These are phyloP conservation scores for Eledona agricola DNA, from an alignment of 2,888 invertebrate genomes.

Conservation along the genomic window DNA sequence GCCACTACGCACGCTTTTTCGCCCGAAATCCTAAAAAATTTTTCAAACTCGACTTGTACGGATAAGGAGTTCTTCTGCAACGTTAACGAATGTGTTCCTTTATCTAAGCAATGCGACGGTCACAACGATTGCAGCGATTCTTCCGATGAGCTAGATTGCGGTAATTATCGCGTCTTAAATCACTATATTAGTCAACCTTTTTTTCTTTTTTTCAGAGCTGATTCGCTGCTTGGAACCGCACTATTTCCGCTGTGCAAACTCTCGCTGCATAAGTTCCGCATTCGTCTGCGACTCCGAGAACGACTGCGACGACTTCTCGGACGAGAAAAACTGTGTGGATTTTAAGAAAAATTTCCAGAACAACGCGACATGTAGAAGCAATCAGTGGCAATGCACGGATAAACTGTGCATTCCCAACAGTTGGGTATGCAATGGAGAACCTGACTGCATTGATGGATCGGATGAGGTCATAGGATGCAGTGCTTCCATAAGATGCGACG, in stretches of 20 bases:
- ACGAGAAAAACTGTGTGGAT: constrained; percentile 57
- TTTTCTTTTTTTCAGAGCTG: constrained; percentile 47
- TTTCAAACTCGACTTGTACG: constrained; percentile 40
- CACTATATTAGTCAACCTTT: not conserved
- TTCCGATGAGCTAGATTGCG: constrained; percentile 53
- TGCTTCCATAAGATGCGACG: constrained; percentile 65
- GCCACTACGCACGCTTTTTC: constrained; percentile 17
- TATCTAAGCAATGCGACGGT: constrained; percentile 47
- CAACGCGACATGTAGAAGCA: constrained; percentile 49
- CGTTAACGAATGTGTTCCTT: constrained; percentile 47
- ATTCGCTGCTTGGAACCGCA: constrained; percentile 51
- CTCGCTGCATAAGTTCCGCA: constrained; percentile 54
- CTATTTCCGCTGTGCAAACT: constrained; percentile 58
- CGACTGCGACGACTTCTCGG: constrained; percentile 61
- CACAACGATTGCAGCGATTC: constrained; percentile 49
- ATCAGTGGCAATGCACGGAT: constrained; percentile 57
- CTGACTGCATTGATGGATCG: constrained; percentile 59
- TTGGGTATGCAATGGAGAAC: constrained; percentile 59
- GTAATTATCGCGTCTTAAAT: constrained; percentile 40
- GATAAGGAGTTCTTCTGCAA: constrained; percentile 46
- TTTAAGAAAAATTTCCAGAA: constrained; percentile 36
- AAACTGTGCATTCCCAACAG: constrained; percentile 52
- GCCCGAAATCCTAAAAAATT: not conserved
- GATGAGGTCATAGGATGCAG: constrained; percentile 62
- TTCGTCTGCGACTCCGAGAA: constrained; percentile 60